Percentiles rank a stretch among this genome's conserved stretches.
Conservation (phyloP, 2,888 invertebrate genomes). For the Pristionchus arcanus region DNA sequence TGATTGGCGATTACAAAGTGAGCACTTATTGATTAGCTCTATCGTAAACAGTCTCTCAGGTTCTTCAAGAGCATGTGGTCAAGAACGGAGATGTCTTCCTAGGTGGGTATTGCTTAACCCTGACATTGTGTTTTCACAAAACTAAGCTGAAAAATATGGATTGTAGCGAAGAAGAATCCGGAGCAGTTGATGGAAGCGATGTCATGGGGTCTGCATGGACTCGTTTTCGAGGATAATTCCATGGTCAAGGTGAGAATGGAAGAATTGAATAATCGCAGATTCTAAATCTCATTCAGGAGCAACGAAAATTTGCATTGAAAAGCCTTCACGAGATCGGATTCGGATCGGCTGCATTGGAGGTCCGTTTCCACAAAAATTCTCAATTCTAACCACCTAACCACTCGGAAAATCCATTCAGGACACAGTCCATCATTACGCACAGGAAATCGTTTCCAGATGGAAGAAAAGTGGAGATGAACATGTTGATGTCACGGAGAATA, state of each 20-base stretch:
- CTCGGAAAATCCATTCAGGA: background rate
- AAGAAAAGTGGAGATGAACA: background rate
- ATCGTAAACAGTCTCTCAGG: background rate
- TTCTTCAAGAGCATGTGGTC: conserved; percentile 13
- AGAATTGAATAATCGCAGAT: background rate
- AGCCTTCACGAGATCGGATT: conserved; percentile 20
- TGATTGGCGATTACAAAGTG: conserved; percentile 39
- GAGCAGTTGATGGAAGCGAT: conserved; percentile 35
- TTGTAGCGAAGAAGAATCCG: background rate
- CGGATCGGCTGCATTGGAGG: conserved; percentile 22
- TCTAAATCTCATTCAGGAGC: background rate
- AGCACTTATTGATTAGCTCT: background rate
- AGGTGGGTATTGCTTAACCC: background rate
- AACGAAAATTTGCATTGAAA: conserved; percentile 10
- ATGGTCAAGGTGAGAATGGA: background rate
- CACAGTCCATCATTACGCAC: background rate
- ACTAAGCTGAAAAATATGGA: background rate
- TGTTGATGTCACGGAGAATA: conserved; percentile 20
- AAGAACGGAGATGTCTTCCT: conserved; percentile 14
- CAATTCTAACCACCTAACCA: too few species aligned
- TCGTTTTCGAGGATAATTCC: conserved; percentile 26
- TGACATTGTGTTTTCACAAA: background rate
- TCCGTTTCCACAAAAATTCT: background rate
- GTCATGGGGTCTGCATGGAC: background rate
- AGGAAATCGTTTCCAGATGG: conserved; percentile 10